phyloP scores from a whole-genome alignment of 2,888 invertebrate species.

The Mythimna loreyi region DNA sequence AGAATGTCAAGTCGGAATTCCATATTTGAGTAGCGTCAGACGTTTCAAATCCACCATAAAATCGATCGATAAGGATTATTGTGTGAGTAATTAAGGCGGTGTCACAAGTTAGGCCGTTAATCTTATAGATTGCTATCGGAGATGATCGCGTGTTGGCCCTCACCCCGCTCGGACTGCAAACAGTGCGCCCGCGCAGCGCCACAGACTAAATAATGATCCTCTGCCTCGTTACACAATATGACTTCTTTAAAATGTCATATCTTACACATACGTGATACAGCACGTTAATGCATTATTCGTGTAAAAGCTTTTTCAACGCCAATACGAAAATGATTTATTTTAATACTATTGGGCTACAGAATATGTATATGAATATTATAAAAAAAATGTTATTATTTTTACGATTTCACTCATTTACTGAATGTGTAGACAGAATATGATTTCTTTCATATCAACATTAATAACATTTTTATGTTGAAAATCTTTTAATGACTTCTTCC shows the following conservation, averaged over 20 bases:
- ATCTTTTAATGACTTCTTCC: no score
- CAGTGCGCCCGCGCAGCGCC: constrained; percentile 61
- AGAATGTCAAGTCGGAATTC: constrained; percentile 28
- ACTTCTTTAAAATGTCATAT: constrained; percentile 67
- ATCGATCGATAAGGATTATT: constrained; percentile 81
- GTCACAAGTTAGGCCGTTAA: constrained; percentile 85
- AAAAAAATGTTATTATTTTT: constrained; percentile 25
- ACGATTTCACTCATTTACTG: constrained; percentile 23
- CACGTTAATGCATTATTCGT: constrained; percentile 84
- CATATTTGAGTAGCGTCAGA: constrained; percentile 44
- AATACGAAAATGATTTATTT: constrained; percentile 80
- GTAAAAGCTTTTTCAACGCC: constrained; percentile 76
- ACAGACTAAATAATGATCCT: constrained; percentile 72
- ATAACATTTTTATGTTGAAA: not conserved
- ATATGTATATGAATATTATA: constrained; percentile 24
- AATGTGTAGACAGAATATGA: constrained; percentile 2
- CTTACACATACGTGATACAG: constrained; percentile 57
- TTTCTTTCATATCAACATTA: constrained; percentile 28
- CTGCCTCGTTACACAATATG: constrained; percentile 74
- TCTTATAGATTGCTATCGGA: constrained; percentile 86
- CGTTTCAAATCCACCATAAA: constrained; percentile 69
- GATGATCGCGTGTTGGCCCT: constrained; percentile 84
- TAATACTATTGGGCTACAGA: constrained; percentile 39
- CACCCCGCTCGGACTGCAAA: constrained; percentile 66
- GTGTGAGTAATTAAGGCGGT: constrained; percentile 86